phyloP scores from a whole-genome alignment of 2,797 vertebrate genomes.

The Cynodonichthys magdalenae region DNA sequence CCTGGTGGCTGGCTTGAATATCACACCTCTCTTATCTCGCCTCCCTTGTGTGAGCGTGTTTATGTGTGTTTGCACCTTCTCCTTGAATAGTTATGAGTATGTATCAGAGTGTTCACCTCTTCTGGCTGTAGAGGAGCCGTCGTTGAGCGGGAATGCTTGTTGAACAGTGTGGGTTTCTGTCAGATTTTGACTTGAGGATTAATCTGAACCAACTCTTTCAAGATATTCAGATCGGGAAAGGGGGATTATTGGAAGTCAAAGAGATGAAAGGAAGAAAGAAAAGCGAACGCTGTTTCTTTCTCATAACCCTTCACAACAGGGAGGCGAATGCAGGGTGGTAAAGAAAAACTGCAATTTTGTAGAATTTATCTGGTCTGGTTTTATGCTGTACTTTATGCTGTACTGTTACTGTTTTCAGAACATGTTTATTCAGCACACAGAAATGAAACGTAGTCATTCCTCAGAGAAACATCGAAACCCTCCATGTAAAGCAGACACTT shows the following conservation, averaged over 20 bases:
- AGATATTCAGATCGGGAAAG: conserved; percentile 59
- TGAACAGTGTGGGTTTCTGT: conserved; percentile 39
- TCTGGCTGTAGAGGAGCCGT: conserved; percentile 37
- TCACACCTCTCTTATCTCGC: conserved; percentile 61
- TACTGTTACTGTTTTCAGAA: conserved; percentile 17
- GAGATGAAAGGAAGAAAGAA: conserved; percentile 52
- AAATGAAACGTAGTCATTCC: conserved; percentile 12
- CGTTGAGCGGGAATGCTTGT: conserved; percentile 9
- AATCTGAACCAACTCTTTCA: conserved; percentile 55
- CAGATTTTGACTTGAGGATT: conserved; percentile 59
- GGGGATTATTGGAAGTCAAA: conserved; percentile 63
- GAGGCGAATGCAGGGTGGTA: conserved; percentile 33
- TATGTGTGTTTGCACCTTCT: conserved; percentile 36
- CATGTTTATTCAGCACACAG: conserved; percentile 13
- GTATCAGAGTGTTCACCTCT: conserved; percentile 41
- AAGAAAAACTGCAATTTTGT: conserved; percentile 43
- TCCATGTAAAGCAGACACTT: conserved; percentile 27
- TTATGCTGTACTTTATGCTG: conserved; percentile 46
- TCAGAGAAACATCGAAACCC: conserved; percentile 11
- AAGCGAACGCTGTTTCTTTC: conserved; percentile 49
- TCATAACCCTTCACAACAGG: conserved; percentile 48
- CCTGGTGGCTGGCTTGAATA: conserved; percentile 56
- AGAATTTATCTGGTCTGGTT: conserved; percentile 51
- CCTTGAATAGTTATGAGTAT: conserved; percentile 33
- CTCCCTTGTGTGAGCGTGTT: conserved; percentile 34